phyloP scores from a whole-genome alignment of 2,113 vertebrate species.

The Bolborhynchus lineola region DNA sequence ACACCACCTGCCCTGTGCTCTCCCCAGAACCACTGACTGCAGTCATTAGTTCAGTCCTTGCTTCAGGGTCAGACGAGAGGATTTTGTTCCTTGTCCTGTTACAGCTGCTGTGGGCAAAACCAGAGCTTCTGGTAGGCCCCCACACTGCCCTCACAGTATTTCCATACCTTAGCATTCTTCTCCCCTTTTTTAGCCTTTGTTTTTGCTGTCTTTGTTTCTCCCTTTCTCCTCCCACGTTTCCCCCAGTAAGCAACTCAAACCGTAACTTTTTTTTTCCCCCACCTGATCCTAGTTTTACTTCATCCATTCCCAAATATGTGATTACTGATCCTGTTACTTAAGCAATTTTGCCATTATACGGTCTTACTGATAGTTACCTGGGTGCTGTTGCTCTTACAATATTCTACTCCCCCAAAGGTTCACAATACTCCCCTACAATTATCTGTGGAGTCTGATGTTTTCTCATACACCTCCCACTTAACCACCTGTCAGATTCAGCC shows the following conservation, averaged over 20 bases:
- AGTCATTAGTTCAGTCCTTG: not conserved
- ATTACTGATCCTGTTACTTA: not conserved
- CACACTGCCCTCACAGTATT: accelerated
- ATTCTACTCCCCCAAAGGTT: not conserved
- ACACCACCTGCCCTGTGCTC: accelerated
- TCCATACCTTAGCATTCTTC: not conserved
- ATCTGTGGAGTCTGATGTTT: not conserved
- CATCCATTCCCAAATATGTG: not conserved
- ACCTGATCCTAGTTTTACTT: not conserved
- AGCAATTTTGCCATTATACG: not conserved
- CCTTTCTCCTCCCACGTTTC: not conserved
- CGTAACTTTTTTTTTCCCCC: not conserved
- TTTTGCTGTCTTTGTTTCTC: not conserved
- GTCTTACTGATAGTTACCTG: not conserved
- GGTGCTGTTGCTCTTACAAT: not conserved
- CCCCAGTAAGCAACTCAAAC: not conserved
- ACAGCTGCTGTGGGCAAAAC: no score
- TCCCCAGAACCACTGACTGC: not conserved
- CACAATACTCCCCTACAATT: not conserved
- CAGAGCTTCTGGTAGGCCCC: accelerated
- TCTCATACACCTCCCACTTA: not conserved
- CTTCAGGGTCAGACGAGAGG: not conserved
- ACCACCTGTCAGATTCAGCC: not conserved
- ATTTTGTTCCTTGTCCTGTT: not conserved
- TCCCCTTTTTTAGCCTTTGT: not conserved